Conservation (phyloP, 2,888 invertebrate genomes). For the Oscheius sp. region DNA sequence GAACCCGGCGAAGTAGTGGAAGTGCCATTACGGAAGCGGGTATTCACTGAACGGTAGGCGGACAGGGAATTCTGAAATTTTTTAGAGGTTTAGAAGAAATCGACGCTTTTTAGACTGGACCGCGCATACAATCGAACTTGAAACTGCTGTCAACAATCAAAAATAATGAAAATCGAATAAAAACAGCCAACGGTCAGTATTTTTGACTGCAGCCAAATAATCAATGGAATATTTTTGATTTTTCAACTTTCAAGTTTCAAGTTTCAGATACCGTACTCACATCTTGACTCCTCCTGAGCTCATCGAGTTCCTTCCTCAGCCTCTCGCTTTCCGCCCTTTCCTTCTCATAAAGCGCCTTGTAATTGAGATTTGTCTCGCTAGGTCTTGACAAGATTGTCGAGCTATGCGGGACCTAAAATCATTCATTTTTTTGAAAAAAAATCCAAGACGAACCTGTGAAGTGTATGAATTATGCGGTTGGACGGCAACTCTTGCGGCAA, state of each 20-base stretch:
- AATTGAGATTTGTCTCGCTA: constrained; percentile 57
- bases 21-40: constrained; percentile 47
- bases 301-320: constrained; percentile 62
- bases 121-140: too few relatives aligned
- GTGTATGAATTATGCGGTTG: constrained; percentile 11
- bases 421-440: too few relatives aligned
- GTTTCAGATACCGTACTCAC: constrained; percentile 39
- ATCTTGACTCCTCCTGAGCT: constrained; percentile 48
- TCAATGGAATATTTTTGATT: background rate
- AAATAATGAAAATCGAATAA: background rate
- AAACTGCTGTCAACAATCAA: too few relatives aligned
- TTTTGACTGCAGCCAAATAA: background rate
- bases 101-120: too few relatives aligned
- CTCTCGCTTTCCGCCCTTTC: constrained; percentile 64
- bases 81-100: too few relatives aligned
- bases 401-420: background rate
- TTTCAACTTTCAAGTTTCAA: too few relatives aligned
- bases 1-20: constrained; percentile 41
- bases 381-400: constrained; percentile 36
- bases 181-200: background rate
- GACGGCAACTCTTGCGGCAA: constrained; percentile 20
- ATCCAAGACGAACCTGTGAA: constrained; percentile 5
- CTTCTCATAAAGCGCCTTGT: constrained; percentile 68
- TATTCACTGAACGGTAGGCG: constrained; percentile 34
- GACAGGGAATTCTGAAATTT: constrained; percentile 25